Evolutionary conservation across 2,888 invertebrate species (phyloP).

Genomic region (Parelbella ahira): DNA sequence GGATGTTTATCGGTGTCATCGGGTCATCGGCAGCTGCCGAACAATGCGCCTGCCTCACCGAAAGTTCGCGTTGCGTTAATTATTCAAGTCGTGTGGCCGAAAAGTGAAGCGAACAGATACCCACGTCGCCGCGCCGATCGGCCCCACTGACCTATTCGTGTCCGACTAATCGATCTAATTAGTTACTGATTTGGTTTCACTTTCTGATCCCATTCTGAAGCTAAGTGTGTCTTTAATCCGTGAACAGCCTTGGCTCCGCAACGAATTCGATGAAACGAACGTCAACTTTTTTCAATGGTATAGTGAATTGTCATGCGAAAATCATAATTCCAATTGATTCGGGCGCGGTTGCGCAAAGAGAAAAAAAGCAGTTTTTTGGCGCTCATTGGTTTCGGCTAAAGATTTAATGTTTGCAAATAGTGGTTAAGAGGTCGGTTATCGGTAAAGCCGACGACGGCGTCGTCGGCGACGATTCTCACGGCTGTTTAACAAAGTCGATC

Average conservation of each 20-base stretch:
- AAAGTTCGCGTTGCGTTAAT: conserved; percentile 42
- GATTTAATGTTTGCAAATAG: conserved; percentile 59
- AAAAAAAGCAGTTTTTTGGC: no score
- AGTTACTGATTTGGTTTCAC: conserved; percentile 61
- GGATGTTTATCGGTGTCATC: conserved; percentile 63
- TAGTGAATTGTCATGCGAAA: conserved; percentile 31
- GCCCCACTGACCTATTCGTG: conserved; percentile 52
- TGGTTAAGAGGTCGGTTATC: conserved; percentile 68
- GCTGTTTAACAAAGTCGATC: conserved; percentile 42
- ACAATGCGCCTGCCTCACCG: conserved; percentile 49
- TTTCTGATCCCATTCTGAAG: conserved; percentile 49
- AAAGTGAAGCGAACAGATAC: conserved; percentile 56
- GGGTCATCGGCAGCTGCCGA: conserved; percentile 49
- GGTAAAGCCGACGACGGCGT: conserved; percentile 45
- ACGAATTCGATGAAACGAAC: conserved; percentile 38
- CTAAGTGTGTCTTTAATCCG: conserved; percentile 46
- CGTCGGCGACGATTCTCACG: conserved; percentile 40
- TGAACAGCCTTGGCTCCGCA: conserved; percentile 53
- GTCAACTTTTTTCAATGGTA: conserved; percentile 17
- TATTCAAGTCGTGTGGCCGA: conserved; percentile 62
- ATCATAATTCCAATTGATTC: conserved; percentile 39
- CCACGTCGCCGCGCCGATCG: conserved; percentile 44
- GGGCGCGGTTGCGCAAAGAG: conserved; percentile 34
- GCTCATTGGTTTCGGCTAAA: conserved; percentile 48
- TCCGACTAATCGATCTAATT: conserved; percentile 61